These are phyloP conservation scores for Lithophane socia DNA, from an alignment of 2,888 invertebrate species.

Conservation along the genomic window DNA sequence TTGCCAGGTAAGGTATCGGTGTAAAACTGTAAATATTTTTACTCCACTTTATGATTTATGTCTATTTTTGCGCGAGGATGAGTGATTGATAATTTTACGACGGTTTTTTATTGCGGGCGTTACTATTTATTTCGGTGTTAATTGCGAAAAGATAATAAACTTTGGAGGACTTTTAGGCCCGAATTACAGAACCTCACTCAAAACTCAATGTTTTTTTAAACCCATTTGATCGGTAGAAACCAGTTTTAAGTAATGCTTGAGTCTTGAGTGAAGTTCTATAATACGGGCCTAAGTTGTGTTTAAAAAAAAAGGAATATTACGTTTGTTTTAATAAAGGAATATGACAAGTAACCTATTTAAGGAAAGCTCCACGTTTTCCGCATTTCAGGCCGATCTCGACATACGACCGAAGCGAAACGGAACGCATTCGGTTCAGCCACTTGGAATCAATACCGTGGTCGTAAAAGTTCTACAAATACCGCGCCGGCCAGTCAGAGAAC, in stretches of 20 bases:
- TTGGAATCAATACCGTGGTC: slow-evolving; percentile 77
- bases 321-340: neutral
- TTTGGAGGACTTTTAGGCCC: neutral
- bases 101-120: slow-evolving; percentile 33
- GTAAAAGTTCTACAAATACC: slow-evolving; percentile 75
- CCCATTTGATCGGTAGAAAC: neutral
- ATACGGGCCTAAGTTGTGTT: neutral
- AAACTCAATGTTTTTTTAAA: neutral
- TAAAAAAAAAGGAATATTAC: neutral
- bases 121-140: slow-evolving; percentile 37
- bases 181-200: neutral
- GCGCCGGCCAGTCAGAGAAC: slow-evolving; percentile 42
- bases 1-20: slow-evolving; percentile 47
- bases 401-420: slow-evolving; percentile 61
- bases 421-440: slow-evolving; percentile 71
- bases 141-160: slow-evolving; percentile 20
- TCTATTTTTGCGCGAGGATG: slow-evolving; percentile 25
- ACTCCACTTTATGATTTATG: slow-evolving; percentile 24
- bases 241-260: neutral
- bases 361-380: slow-evolving; percentile 39
- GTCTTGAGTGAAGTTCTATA: neutral
- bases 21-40: slow-evolving; percentile 43
- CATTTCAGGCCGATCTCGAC: slow-evolving; percentile 54
- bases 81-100: slow-evolving; percentile 50
- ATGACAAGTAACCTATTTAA: slow-evolving; percentile 20